Base-by-base conservation (phyloP, 2,797 vertebrate genomes). In the Ibycter americanus region DNA sequence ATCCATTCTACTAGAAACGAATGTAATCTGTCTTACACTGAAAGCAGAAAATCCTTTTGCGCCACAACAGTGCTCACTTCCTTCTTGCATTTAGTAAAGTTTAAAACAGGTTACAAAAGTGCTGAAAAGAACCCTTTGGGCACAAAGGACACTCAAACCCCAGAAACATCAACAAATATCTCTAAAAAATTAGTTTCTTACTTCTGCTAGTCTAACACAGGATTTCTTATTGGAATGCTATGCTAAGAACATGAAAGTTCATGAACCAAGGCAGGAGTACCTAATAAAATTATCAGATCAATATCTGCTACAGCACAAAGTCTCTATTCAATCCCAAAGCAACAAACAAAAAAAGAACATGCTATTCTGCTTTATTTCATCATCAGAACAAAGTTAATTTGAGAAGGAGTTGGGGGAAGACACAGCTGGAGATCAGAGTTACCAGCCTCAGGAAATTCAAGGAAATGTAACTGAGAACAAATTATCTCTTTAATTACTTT, bases 401-500 rank as follows among this genome's bases (percentile, higher is more conserved):
- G 87, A 95, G 96, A 94, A 97, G 40, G 88, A 85, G 58, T 1
- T 65, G 68, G 74, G 27, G 80, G 82, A 97, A 97, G 96, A 96
- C 94, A 90, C 96, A 97, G 97, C 93, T 76, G 18, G 96, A 94
- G 63, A 98, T 88, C 95, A 89, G 94, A 96, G 91, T 94, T 93
- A 96, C 86, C 96, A 97, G 98, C 97, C 97, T 94, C 94, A 87
- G 97, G 97, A 98, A 98, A 98, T 96, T 87, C 96, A 84, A 88
- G 95, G 96, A 97, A 98, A 98, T 97, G 97, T 96, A 97, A 98
- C 95, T 98, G 97, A 98, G 96, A 97, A 96, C 92, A 83, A 98
- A 98, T 98, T 97, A 97, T 98, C 97, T 98, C 97, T 97, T 97
- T 98, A 98, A 98, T 98, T 98, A 98, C 97, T 98, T 98, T 97